These are phyloP conservation scores for Gambusia yucatana DNA, from an alignment of 2,797 vertebrate species.

Conservation along the genomic window DNA sequence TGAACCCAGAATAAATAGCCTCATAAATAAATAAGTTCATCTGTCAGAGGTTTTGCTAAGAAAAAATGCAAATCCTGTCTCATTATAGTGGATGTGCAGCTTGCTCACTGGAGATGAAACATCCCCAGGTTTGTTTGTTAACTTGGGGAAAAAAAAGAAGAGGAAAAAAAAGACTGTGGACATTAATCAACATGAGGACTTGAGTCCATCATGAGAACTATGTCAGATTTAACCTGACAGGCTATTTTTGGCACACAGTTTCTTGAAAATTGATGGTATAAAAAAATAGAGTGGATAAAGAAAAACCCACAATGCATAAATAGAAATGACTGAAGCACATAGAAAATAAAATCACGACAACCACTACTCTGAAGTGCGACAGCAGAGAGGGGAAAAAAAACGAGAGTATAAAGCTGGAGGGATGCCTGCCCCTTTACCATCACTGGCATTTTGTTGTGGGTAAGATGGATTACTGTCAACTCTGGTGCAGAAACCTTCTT, in stretches of 20 bases:
- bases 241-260: background rate
- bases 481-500: slow-evolving; percentile 45
- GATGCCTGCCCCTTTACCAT: slow-evolving; percentile 16
- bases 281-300: background rate
- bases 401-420: slow-evolving; percentile 7
- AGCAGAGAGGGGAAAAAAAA: background rate
- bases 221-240: background rate
- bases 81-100: slow-evolving; percentile 19
- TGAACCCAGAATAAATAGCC: slow-evolving; percentile 33
- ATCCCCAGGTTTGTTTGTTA: background rate
- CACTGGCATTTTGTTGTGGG: slow-evolving; percentile 28
- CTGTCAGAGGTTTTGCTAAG: slow-evolving; percentile 22
- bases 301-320: background rate
- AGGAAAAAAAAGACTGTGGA: background rate
- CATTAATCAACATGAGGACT: background rate
- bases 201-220: background rate
- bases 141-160: too few species aligned
- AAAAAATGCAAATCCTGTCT: slow-evolving; percentile 32
- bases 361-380: background rate
- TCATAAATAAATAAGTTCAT: slow-evolving; percentile 34
- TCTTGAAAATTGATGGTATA: background rate
- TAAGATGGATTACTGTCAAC: slow-evolving; percentile 51
- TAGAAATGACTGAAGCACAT: background rate
- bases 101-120: slow-evolving; percentile 21
- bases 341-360: background rate